These are phyloP conservation scores for Dugesia japonica DNA, from an alignment of 2,888 invertebrate species.

Conservation along the genomic window DNA sequence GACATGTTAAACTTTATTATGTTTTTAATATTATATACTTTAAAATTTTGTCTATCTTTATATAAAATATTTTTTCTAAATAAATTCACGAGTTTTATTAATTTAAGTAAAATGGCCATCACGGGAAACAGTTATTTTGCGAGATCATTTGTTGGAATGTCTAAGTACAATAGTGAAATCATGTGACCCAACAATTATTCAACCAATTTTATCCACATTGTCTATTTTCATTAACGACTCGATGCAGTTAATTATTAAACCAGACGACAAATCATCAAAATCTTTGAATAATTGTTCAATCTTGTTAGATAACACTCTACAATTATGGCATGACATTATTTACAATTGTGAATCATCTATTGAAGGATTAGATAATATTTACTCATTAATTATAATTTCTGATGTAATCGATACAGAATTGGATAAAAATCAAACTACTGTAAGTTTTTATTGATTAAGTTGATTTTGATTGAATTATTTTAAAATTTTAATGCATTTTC, in stretches of 20 bases:
- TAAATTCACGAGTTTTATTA: no score
- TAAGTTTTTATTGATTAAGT: neutral
- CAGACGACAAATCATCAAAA: neutral
- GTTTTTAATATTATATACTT: no score
- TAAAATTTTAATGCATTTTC: neutral
- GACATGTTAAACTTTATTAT: no score
- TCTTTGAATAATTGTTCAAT: neutral
- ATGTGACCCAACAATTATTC: neutral
- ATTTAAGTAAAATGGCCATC: slow-evolving; percentile 3
- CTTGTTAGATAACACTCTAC: neutral
- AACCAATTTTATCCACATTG: neutral
- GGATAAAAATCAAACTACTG: slow-evolving; percentile 15
- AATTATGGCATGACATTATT: slow-evolving; percentile 8
- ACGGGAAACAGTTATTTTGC: neutral
- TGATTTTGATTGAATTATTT: neutral
- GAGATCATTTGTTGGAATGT: neutral
- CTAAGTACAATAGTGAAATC: neutral
- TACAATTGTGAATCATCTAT: neutral
- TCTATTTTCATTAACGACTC: neutral
- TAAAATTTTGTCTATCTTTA: no score
- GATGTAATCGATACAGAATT: neutral
- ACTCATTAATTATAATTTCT: neutral
- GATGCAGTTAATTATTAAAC: neutral
- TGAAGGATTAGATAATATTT: slow-evolving; percentile 16
- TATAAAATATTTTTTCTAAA: no score